phyloP scores from a whole-genome alignment of 2,888 invertebrate genomes.

The Mimachlamys varia region DNA sequence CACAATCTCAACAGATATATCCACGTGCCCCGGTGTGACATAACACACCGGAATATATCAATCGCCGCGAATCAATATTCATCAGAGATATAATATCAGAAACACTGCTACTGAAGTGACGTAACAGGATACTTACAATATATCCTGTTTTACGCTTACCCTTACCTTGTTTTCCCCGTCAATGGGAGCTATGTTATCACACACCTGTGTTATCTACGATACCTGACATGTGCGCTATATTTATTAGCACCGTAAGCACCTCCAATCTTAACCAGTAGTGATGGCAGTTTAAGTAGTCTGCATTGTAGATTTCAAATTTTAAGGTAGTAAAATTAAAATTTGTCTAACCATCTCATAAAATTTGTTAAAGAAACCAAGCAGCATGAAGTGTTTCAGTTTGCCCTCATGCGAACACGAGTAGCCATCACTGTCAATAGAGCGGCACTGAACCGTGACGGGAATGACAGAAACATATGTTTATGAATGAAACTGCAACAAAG shows the following conservation, averaged over 20 bases:
- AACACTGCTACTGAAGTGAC: background rate
- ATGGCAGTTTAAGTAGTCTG: constrained; percentile 25
- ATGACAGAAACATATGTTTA: background rate
- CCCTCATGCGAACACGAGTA: background rate
- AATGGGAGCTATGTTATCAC: constrained; percentile 4
- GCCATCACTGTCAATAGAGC: background rate
- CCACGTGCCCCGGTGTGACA: background rate
- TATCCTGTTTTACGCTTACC: background rate
- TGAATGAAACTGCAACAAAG: background rate
- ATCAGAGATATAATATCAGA: background rate
- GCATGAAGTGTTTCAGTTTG: constrained; percentile 15
- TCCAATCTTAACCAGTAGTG: background rate
- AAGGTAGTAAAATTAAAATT: background rate
- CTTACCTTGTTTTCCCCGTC: constrained; percentile 14
- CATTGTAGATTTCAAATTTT: constrained; percentile 34
- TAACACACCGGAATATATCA: background rate
- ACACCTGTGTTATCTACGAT: constrained; percentile 7
- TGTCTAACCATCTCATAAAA: background rate
- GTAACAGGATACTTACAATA: background rate
- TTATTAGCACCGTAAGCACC: constrained; percentile 9
- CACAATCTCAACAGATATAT: background rate
- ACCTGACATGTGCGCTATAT: background rate
- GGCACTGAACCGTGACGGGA: background rate
- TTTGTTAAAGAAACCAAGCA: constrained; percentile 14
- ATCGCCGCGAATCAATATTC: background rate